A percentile compares a stretch with the other conserved stretches of the same genome.
These are phyloP conservation scores for Apocheima hispidaria DNA, from an alignment of 2,888 invertebrate species.

Conservation along the genomic window DNA sequence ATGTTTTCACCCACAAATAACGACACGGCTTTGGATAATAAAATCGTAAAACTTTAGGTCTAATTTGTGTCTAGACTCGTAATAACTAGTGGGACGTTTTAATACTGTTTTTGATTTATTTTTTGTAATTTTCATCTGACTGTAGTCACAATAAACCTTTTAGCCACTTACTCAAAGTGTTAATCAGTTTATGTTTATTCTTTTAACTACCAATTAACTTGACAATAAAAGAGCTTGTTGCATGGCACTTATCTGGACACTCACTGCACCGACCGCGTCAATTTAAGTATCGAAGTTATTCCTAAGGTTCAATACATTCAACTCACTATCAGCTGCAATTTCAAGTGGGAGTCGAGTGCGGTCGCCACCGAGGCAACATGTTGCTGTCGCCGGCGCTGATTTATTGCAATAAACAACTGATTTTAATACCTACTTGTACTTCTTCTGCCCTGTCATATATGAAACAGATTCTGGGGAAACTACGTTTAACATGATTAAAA, in stretches of 20 bases:
- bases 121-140: conserved; percentile 22
- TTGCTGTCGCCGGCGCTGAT: conserved; percentile 55
- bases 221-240: conserved; percentile 8
- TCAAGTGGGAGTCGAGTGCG: conserved; percentile 39
- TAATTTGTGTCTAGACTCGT: conserved; percentile 60
- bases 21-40: conserved; percentile 52
- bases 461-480: neutral
- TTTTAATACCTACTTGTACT: conserved; percentile 36
- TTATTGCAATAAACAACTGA: conserved; percentile 70
- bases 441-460: conserved; percentile 23
- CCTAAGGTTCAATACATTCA: conserved; percentile 17
- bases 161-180: neutral
- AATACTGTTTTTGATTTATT: conserved; percentile 41
- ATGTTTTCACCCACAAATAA: conserved; percentile 55
- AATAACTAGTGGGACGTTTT: conserved; percentile 40
- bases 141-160: neutral
- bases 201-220: neutral
- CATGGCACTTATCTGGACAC: conserved; percentile 4
- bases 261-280: conserved; percentile 6
- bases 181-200: neutral
- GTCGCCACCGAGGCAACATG: conserved; percentile 30
- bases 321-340: conserved; percentile 21
- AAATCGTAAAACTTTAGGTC: conserved; percentile 59
- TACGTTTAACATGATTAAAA: too few species aligned
- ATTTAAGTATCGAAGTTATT: conserved; percentile 12